A percentile compares a stretch with the other conserved stretches of the same genome.
phyloP scores from a whole-genome alignment of 2,888 invertebrate genomes.

The Sesia bembeciformis region DNA sequence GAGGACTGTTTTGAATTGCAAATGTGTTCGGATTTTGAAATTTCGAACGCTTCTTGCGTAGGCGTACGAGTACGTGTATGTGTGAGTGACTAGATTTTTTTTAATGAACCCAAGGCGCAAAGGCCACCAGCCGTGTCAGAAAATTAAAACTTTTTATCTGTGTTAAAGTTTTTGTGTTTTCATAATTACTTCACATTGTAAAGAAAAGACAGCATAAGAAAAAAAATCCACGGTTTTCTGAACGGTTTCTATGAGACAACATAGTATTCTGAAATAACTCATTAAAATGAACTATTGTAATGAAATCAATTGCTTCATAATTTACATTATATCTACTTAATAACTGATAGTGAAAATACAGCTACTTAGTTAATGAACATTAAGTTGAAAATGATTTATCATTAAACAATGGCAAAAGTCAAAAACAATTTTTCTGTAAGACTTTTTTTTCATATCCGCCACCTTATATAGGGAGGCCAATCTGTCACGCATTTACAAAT shows the following conservation, averaged over 20 bases:
- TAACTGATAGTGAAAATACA: no score
- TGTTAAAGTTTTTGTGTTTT: neutral
- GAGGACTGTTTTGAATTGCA: slow-evolving; percentile 39
- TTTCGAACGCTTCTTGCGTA: slow-evolving; percentile 45
- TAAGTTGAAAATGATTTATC: no score
- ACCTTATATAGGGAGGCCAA: neutral
- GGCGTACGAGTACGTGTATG: slow-evolving; percentile 25
- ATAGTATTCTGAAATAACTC: no score
- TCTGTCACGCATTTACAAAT: neutral
- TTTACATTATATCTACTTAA: no score
- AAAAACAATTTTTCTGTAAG: neutral
- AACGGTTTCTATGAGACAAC: no score
- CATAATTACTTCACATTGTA: neutral
- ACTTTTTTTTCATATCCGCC: neutral
- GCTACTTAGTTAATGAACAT: no score
- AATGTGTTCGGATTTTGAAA: slow-evolving; percentile 58
- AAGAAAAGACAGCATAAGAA: neutral
- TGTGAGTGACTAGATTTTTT: slow-evolving; percentile 22
- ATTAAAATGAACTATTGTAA: no score
- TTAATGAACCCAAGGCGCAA: slow-evolving; percentile 5
- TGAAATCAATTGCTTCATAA: no score
- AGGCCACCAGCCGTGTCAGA: slow-evolving; percentile 7
- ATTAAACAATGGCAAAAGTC: no score
- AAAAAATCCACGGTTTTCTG: no score
- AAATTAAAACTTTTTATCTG: slow-evolving; percentile 9